Evolutionary conservation across 2,888 invertebrate species (phyloP), one percentile per base, ranked within the genome.

Genomic region (Nematopogon swammerdamellus): DNA sequence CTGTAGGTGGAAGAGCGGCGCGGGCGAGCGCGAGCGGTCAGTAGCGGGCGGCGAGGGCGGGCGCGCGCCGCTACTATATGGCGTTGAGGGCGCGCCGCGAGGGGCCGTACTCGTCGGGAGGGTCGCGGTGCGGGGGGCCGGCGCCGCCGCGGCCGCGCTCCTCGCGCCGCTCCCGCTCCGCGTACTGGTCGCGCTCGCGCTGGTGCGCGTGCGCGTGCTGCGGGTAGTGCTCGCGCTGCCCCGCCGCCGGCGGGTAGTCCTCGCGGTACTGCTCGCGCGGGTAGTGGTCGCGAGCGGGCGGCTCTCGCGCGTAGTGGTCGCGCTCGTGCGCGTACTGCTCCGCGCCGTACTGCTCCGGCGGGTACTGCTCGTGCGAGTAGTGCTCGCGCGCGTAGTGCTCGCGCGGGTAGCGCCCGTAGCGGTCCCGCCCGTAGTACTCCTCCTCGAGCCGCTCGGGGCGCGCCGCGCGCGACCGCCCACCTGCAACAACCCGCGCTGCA

Each of bases 71-170:
- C 64, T 73, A 82, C 85, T 87, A 89, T 72, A 89, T 88, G 68
- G 87, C 88, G 74, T 88, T 88, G 61, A 87, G 83, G 59, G 86
- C 86, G 63, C 88, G 82, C 53, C 88, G 81, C 59, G 87, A 85
- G 44, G 86, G 80, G 54, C 83, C 83, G 69, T 85, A 82, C 60
- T 82, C 82, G 59, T 81, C 82, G 52, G 74, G 69, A 51, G 70
- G 67, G 50, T 71, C 72, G 44, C 72, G 68, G 49, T 74, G 59
- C 59, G 63, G 63, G 45, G 63, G 60, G 67, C 62, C 81, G 67
- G 65, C 67, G 56, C 67, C 68, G n/a, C n/a, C n/a, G 51, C 62
- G 60, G 47, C 61, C 65, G 56, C 68, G 66, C 50, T 62, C 68
- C 51, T 59, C 72, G 60, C 65, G 73, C 59, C 81, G 64, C 59